Evolutionary conservation across 2,797 vertebrate species (phyloP), one percentile per base, ranked within the genome.

Genomic region (Megaceryle alcyon): DNA sequence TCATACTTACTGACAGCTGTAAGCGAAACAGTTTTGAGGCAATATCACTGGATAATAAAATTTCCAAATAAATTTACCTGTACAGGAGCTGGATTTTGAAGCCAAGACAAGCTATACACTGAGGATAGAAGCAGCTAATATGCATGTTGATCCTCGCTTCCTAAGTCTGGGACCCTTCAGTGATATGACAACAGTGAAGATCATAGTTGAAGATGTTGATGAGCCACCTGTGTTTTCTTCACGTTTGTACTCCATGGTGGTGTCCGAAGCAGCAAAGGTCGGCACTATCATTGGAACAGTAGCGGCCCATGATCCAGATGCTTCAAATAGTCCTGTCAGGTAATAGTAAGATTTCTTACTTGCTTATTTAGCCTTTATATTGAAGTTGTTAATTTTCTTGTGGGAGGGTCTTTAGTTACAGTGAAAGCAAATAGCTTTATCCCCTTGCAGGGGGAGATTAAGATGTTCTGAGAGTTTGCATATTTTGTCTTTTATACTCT

Each of bases 181-280:
- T 25, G 99, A 99, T 93, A 98, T 98, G 1, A 98, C 99, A 2
- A 98, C 98, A 0, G 98, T 99, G 92, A 99, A 98, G 96, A 98
- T 99, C 81, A 99, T 98, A 1, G 99, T 99, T 57, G 98, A 99
- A 77, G 99, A 99, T 6, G 99, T 99, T 77, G 99, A 99, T 9
- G 99, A 99, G 95, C 98, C 99, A 0, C 99, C 99, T 0, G 91
- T 99, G 65, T 99, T 99, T 89, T 98, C 98, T 22, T 89, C 98
- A 2, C 96, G 94, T 1, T 93, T 99, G 26, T 99, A 98, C 95
- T 98, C 96, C 91, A 99, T 99, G 99, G 98, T 98, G 26, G 98
- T 99, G 35, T 99, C 98, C 0, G 99, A 99, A 97, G 99, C 99
- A 13, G 99, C 99, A 51, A 98, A 97, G 76, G 97, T 99, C 7